Evolutionary conservation across 35 echinoderm and acorn worm species (phyloP).

Genomic region (Hemicentrotus pulcherrimus): DNA sequence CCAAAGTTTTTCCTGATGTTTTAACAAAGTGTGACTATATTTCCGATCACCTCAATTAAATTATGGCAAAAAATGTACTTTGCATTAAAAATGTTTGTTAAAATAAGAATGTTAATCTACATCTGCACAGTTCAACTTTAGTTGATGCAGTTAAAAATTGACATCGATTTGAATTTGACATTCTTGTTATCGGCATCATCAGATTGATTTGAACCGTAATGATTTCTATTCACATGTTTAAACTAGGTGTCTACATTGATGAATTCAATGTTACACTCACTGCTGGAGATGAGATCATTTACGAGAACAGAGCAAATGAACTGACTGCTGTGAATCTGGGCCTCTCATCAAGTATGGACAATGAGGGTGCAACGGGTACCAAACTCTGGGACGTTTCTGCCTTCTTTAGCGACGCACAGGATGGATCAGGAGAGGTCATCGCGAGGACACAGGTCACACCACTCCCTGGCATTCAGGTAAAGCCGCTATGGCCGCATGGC

Average conservation of each 20-base stretch:
- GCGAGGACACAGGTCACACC: background rate
- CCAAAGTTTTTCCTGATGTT: too few species aligned
- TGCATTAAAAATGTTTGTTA: too few species aligned
- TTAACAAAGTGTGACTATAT: too few species aligned
- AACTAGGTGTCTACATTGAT: background rate
- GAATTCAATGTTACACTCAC: constrained; percentile 22
- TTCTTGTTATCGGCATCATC: too few species aligned
- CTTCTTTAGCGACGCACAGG: background rate
- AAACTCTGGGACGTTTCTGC: background rate
- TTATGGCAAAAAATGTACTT: too few species aligned
- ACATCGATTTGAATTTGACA: too few species aligned
- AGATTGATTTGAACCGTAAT: too few species aligned
- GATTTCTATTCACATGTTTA: background rate
- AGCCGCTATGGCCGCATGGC: background rate
- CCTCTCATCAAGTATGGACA: background rate
- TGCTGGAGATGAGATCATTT: background rate
- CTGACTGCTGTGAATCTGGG: background rate
- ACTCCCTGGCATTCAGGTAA: background rate
- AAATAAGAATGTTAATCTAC: too few species aligned
- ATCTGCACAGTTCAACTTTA: too few species aligned
- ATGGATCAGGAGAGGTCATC: background rate
- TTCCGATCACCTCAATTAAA: too few species aligned
- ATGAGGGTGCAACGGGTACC: background rate
- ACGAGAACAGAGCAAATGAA: background rate
- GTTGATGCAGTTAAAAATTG: too few species aligned